phyloP scores from a whole-genome alignment of 2,888 invertebrate genomes.

The Cosmorhoe ocellata region DNA sequence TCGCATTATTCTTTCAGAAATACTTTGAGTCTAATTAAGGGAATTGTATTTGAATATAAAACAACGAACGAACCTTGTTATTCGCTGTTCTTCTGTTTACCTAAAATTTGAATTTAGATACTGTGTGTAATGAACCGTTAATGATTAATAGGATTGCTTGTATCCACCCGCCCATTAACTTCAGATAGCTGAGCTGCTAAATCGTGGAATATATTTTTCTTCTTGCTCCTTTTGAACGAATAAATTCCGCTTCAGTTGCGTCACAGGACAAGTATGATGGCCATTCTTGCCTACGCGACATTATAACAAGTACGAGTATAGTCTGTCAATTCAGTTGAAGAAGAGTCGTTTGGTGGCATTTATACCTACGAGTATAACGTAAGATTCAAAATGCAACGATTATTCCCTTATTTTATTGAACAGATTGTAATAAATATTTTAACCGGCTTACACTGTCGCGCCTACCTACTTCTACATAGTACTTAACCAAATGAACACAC shows the following conservation, averaged over 20 bases:
- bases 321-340: too few species aligned
- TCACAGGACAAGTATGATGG: too few species aligned
- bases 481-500: conserved; percentile 16
- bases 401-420: too few species aligned
- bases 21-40: conserved; percentile 65
- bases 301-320: too few species aligned
- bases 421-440: background rate
- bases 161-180: conserved; percentile 28
- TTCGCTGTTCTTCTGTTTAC: conserved; percentile 48
- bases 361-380: too few species aligned
- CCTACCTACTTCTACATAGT: conserved; percentile 5
- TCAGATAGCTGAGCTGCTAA: conserved; percentile 32
- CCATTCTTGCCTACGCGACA: too few species aligned
- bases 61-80: conserved; percentile 52
- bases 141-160: conserved; percentile 36
- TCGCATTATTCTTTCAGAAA: conserved; percentile 61
- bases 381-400: too few species aligned
- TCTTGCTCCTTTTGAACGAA: conserved; percentile 3
- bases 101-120: conserved; percentile 39
- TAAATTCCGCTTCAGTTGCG: too few species aligned
- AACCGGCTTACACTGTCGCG: background rate
- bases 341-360: too few species aligned
- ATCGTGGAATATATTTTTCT: conserved; percentile 23
- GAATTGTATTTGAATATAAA: conserved; percentile 68
- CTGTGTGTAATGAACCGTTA: conserved; percentile 34